These are phyloP conservation scores for Amblyteles armatorius DNA, from an alignment of 2,888 invertebrate genomes.

Conservation along the genomic window DNA sequence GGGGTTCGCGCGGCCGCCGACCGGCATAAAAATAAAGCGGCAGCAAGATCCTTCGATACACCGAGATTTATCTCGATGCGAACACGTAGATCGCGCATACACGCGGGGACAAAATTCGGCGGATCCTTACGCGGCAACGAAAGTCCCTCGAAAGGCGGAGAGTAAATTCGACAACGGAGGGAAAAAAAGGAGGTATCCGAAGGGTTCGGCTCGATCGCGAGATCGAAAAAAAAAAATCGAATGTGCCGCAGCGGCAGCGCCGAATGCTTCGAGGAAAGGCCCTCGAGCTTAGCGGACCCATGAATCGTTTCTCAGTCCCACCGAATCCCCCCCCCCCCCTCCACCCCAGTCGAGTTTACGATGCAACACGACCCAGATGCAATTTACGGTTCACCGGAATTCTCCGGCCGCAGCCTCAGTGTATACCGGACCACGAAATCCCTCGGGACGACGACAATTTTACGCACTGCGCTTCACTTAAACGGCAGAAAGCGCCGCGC, in stretches of 20 bases:
- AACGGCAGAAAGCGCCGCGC: slow-evolving; percentile 36
- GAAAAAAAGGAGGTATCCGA: not conserved
- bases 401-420: slow-evolving; percentile 30
- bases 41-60: not conserved
- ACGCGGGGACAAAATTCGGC: not conserved
- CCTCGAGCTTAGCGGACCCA: not conserved
- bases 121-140: not conserved
- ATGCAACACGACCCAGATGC: slow-evolving; percentile 71
- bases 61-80: not conserved
- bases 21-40: not conserved
- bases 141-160: not conserved
- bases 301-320: slow-evolving; percentile 55
- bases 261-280: slow-evolving; percentile 13
- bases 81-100: not conserved
- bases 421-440: slow-evolving; percentile 46
- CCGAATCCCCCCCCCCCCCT: slow-evolving; percentile 44
- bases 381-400: slow-evolving; percentile 69
- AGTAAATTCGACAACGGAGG: slow-evolving; percentile 1
- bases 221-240: slow-evolving; percentile 12
- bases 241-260: not conserved
- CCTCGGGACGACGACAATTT: slow-evolving; percentile 64
- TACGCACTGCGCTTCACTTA: slow-evolving; percentile 66
- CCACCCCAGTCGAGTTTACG: slow-evolving; percentile 57
- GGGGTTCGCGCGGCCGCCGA: not conserved
- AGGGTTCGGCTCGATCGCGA: slow-evolving; percentile 16